These are phyloP conservation scores for Psammodynastes pulverulentus DNA, from an alignment of 2,113 vertebrate genomes.

Conservation along the genomic window DNA sequence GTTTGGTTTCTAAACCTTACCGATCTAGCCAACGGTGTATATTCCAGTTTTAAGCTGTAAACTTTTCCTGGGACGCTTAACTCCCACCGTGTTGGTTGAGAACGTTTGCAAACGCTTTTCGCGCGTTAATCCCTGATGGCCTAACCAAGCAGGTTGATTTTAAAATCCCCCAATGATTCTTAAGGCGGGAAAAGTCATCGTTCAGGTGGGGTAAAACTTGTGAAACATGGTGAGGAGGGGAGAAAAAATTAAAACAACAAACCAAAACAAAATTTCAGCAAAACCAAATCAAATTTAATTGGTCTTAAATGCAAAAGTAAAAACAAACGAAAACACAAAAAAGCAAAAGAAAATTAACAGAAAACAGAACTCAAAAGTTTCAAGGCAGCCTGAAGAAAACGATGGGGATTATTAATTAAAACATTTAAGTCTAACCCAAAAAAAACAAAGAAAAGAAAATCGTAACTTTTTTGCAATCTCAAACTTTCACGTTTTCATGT, in stretches of 20 bases:
- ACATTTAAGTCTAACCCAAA: slow-evolving; percentile 77
- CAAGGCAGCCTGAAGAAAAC: slow-evolving; percentile 83
- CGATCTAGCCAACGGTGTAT: not conserved
- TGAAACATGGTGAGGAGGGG: slow-evolving; percentile 69
- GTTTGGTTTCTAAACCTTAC: not conserved
- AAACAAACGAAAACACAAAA: slow-evolving; percentile 88
- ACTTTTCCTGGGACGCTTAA: not conserved
- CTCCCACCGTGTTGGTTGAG: not conserved
- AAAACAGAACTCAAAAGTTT: slow-evolving; percentile 81
- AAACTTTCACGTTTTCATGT: slow-evolving; percentile 73
- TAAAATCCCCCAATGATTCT: slow-evolving; percentile 23
- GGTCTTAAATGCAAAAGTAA: slow-evolving; percentile 91
- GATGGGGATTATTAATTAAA: slow-evolving; percentile 75
- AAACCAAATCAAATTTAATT: slow-evolving; percentile 99
- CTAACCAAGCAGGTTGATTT: slow-evolving; percentile 47
- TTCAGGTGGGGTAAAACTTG: slow-evolving; percentile 63
- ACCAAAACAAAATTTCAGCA: slow-evolving; percentile 92
- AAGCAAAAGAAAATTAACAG: slow-evolving; percentile 85
- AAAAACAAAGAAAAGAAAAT: slow-evolving; percentile 53
- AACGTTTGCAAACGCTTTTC: slow-evolving; percentile 4
- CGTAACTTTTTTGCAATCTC: slow-evolving; percentile 73
- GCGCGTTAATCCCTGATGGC: slow-evolving; percentile 34
- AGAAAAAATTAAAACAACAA: slow-evolving; percentile 79
- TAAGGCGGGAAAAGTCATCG: slow-evolving; percentile 39
- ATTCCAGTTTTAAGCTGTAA: not conserved